A percentile compares a stretch with the other conserved stretches of the same genome.
Evolutionary conservation across 1,140 invertebrate genomes (phyloP).

Genomic region (Pseudomyrmex cubaensis): DNA sequence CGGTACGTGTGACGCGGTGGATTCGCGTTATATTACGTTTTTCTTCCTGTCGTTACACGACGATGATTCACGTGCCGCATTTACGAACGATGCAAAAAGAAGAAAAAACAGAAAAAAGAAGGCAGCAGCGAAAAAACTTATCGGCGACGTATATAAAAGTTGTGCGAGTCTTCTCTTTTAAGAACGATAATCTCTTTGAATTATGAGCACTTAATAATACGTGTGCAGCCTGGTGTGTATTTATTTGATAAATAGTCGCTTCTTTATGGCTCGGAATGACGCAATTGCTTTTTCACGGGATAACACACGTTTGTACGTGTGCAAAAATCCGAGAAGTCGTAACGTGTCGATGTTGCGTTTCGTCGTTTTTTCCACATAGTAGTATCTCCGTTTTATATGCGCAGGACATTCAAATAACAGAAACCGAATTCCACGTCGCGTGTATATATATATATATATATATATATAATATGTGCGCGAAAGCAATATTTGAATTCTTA

Average conservation of each 20-base stretch:
- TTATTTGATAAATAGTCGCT: neutral
- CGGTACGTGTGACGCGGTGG: neutral
- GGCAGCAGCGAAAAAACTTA: too few species aligned
- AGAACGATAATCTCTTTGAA: conserved; percentile 1
- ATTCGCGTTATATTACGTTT: conserved; percentile 8
- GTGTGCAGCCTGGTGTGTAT: too few species aligned
- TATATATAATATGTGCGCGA: neutral
- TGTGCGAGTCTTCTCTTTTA: neutral
- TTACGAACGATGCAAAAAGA: too few species aligned
- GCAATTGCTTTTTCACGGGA: neutral
- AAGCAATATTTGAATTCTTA: conserved; percentile 23
- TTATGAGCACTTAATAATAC: neutral
- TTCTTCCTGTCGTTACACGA: conserved; percentile 12
- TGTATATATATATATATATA: too few species aligned
- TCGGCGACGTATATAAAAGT: neutral
- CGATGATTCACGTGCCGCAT: neutral
- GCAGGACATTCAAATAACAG: conserved; percentile 16
- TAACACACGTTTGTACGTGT: neutral
- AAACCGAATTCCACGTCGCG: conserved; percentile 11
- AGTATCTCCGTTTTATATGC: neutral
- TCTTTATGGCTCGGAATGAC: neutral
- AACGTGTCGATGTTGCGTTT: neutral
- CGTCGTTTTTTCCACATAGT: neutral
- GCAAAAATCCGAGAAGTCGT: neutral
- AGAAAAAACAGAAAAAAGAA: too few species aligned